A percentile compares a stretch with the other conserved stretches of the same genome.
These are phyloP conservation scores for Xerus inauris DNA, from an alignment of 2,113 vertebrate genomes.

Conservation along the genomic window DNA sequence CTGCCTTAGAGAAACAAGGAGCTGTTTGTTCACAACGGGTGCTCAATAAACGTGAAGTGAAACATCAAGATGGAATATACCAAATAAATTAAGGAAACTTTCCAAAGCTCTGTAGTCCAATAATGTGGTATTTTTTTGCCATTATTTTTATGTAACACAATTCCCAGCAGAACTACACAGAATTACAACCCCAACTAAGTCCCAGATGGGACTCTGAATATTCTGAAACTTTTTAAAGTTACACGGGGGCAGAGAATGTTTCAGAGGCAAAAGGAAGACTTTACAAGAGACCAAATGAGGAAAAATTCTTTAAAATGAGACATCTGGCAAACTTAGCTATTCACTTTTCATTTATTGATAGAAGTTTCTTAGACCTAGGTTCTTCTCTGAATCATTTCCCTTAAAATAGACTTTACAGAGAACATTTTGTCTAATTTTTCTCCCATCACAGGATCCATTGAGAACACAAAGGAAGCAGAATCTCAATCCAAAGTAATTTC, in stretches of 20 bases:
- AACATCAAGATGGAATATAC: background rate
- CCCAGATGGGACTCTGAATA: background rate
- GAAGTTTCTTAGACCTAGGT: slow-evolving; percentile 45
- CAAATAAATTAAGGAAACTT: background rate
- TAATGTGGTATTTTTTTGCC: background rate
- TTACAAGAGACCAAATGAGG: slow-evolving; percentile 66
- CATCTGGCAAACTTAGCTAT: slow-evolving; percentile 65
- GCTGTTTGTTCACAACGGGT: background rate
- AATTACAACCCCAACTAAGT: background rate
- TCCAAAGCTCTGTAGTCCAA: background rate
- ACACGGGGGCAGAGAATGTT: slow-evolving; percentile 26
- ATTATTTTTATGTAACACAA: slow-evolving; percentile 35
- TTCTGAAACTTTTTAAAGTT: slow-evolving; percentile 63
- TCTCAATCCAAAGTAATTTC: slow-evolving; percentile 5
- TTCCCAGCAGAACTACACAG: slow-evolving; percentile 37
- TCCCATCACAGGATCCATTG: background rate
- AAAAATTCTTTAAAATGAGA: slow-evolving; percentile 61
- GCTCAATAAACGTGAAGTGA: background rate
- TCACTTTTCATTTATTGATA: slow-evolving; percentile 54
- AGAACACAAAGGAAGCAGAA: background rate
- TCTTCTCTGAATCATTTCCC: slow-evolving; percentile 56
- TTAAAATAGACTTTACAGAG: slow-evolving; percentile 57
- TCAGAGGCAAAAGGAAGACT: slow-evolving; percentile 39
- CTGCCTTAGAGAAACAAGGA: background rate
- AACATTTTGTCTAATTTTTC: slow-evolving; percentile 43